phyloP scores from a whole-genome alignment of 1,140 invertebrate species.

The Bradynema listronoti region DNA sequence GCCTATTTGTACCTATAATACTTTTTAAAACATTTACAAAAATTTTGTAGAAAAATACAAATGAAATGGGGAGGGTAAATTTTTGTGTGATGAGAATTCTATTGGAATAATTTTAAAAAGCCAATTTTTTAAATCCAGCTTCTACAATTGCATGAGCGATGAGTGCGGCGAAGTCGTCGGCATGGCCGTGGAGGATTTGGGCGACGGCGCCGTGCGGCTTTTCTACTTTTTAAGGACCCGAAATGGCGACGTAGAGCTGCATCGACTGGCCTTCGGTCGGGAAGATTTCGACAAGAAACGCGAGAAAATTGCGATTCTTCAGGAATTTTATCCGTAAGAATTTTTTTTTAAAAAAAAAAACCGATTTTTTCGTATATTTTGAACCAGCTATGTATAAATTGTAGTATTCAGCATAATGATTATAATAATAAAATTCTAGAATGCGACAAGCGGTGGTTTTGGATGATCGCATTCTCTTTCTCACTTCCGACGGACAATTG shows the following conservation, averaged over 20 bases:
- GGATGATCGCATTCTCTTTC: constrained; percentile 42
- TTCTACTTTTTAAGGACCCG: no score
- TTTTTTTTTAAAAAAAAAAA: no score
- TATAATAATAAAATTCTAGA: constrained; percentile 14
- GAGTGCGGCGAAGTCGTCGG: constrained; percentile 52
- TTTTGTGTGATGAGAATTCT: no score
- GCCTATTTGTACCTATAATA: neutral
- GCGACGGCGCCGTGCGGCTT: constrained; percentile 19
- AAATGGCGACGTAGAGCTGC: no score
- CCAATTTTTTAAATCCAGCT: constrained; percentile 27
- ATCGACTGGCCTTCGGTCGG: no score
- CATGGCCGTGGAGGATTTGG: constrained; percentile 30
- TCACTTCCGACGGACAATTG: constrained; percentile 46
- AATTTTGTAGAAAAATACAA: no score
- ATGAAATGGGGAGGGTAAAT: no score
- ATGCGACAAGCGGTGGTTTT: constrained; percentile 44
- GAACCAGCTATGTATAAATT: constrained; percentile 6
- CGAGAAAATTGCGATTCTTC: constrained; percentile 24
- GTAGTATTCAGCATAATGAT: neutral
- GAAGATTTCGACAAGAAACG: neutral
- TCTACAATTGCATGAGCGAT: constrained; percentile 45
- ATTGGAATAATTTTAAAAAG: no score
- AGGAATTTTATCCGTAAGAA: constrained; percentile 23
- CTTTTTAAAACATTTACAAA: neutral
- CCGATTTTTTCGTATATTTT: no score